Percentiles rank a stretch among this genome's conserved stretches.
Conservation (phyloP, 2,797 vertebrate species). For the Enteromius treurensis region DNA sequence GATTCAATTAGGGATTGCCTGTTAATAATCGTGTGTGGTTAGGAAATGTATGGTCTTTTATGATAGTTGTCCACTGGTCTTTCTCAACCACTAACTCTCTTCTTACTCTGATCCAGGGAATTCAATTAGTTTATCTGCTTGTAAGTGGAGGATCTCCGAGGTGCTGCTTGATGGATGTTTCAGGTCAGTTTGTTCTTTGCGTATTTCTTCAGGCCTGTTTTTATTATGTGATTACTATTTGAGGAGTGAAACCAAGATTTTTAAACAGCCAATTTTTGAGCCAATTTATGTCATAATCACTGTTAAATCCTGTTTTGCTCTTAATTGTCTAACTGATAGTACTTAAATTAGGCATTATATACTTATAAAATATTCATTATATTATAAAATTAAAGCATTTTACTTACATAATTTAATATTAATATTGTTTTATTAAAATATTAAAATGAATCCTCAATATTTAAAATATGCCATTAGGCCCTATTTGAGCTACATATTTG, state of each 20-base stretch:
- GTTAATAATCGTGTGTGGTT: conserved; percentile 29
- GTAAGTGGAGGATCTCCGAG: neutral
- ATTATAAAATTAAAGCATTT: neutral
- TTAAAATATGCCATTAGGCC: neutral
- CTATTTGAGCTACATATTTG: neutral
- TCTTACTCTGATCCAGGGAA: conserved; percentile 23
- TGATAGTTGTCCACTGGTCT: neutral
- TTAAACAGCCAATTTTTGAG: neutral
- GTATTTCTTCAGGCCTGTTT: neutral
- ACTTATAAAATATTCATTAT: neutral
- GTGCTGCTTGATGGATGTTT: neutral
- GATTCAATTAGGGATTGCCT: conserved; percentile 25
- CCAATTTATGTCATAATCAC: neutral
- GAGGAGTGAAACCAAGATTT: neutral
- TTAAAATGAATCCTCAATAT: neutral
- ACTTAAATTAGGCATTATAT: neutral
- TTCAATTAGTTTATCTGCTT: neutral
- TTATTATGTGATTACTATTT: neutral
- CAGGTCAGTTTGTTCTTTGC: neutral
- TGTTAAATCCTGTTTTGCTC: neutral
- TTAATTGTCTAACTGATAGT: neutral
- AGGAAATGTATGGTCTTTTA: neutral
- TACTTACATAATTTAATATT: neutral
- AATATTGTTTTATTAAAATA: neutral
- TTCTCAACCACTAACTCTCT: neutral